Evolutionary conservation across 2,797 vertebrate genomes (phyloP), one percentile per base, ranked within the genome.

Genomic region (Pangasius mekongensis): DNA sequence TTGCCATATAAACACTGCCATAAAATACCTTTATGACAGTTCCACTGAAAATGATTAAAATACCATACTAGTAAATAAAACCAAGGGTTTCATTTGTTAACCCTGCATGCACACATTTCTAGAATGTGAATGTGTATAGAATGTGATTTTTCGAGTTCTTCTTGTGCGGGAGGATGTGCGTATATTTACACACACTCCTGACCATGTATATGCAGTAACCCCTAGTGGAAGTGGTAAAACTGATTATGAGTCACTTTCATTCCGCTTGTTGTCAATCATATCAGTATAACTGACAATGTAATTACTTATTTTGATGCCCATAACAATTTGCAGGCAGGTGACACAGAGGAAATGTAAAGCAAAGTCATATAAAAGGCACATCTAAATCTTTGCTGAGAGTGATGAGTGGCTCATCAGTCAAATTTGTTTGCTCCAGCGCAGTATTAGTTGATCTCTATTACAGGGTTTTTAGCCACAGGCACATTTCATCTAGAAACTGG

Each of bases 161-260:
- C 71, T 27, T 74, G 71, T 74, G 69, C 14, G 14, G 22, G 10
- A 27, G 39, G 71, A 47, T 47, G 33, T 67, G 66, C 16, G 8
- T 66, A 33, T 69, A 36, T 22, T 43, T 43, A 73, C 36, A 1
- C 36, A 43, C 69, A 24, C 18, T 71, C 67, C 33, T 69, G 73
- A 52, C 13, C 27, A 52, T 9, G 67, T 39, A 11, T 73, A 73
- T 77, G 27, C 74, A 30, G 13, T 16, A 52, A n/a, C 47, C 43
- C 14, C 47, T 52, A 77, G 27, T 52, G 47, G 43, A 52, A 49
- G 5, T 16, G 74, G 13, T 8, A 52, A 77, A 77, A 8, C 74
- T 77, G 74, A 77, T 77, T 77, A 30, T n/a, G 74, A 77, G 47
- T n/a, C 74, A 77, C 74, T 47, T 30, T 52, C 24, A 49, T 49